A percentile compares a stretch with the other conserved stretches of the same genome.
phyloP scores from a whole-genome alignment of 2,113 vertebrate species.

The Phyllostomus hastatus region DNA sequence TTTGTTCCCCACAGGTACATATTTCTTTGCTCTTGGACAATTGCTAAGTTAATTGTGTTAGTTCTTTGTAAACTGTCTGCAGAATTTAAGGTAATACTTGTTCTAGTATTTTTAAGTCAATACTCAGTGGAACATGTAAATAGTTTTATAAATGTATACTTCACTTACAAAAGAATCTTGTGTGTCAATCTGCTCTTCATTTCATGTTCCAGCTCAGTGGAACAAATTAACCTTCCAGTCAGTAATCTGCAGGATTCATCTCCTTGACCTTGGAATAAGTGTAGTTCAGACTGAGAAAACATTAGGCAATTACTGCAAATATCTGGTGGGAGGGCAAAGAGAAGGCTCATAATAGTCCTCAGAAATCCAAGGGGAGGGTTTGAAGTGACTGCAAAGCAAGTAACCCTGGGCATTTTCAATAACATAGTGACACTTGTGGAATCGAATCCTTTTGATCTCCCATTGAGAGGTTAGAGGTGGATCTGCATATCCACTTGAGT shows the following conservation, averaged over 20 bases:
- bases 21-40: not conserved
- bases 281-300: not conserved
- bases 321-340: not conserved
- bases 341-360: not conserved
- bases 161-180: not conserved
- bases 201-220: not conserved
- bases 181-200: not conserved
- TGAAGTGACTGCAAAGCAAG: not conserved
- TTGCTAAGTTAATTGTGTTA: not conserved
- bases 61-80: not conserved
- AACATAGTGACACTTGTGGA: not conserved
- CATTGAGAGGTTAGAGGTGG: not conserved
- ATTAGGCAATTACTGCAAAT: not conserved
- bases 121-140: not conserved
- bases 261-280: not conserved
- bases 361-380: not conserved
- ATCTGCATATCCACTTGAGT: not conserved
- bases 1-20: not conserved
- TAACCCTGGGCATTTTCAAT: not conserved
- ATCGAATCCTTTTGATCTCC: not conserved
- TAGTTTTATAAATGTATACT: not conserved
- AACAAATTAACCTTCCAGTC: conserved; percentile 29
- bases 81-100: not conserved
- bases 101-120: not conserved
- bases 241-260: not conserved